Evolutionary conservation across 2,888 invertebrate genomes (phyloP).

Genomic region (Lithophane semibrunnea): DNA sequence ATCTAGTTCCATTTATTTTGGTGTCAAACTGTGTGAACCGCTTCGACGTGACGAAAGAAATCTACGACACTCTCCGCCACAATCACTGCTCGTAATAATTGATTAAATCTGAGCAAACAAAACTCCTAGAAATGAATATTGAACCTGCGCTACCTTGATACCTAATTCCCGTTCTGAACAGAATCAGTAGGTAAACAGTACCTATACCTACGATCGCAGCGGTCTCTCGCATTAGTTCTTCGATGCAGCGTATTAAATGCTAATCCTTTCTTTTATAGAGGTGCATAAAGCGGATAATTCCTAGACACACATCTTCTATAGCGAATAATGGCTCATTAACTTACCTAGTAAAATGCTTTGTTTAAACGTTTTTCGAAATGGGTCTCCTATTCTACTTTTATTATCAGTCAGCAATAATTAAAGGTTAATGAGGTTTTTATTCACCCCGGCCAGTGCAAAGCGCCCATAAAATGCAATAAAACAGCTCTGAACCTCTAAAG

Average conservation of each 20-base stretch:
- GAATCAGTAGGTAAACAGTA: neutral
- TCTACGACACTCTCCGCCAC: neutral
- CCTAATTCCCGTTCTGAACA: neutral
- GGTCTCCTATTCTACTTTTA: too few relatives aligned
- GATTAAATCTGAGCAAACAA: neutral
- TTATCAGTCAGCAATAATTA: neutral
- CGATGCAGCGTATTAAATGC: slow-evolving; percentile 18
- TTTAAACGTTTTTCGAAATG: neutral
- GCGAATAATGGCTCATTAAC: slow-evolving; percentile 28
- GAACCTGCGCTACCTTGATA: neutral
- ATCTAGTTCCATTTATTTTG: slow-evolving; percentile 27
- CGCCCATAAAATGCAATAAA: slow-evolving; percentile 4
- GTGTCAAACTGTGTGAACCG: neutral
- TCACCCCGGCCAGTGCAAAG: neutral
- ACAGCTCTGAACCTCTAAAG: neutral
- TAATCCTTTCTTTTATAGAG: slow-evolving; percentile 31
- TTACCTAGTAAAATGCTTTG: slow-evolving; percentile 7
- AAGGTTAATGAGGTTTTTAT: neutral
- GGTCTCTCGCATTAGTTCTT: slow-evolving; percentile 7
- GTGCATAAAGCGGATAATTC: slow-evolving; percentile 32
- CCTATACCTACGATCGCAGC: neutral
- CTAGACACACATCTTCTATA: slow-evolving; percentile 19
- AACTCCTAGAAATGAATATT: neutral
- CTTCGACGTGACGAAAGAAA: neutral
- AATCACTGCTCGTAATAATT: neutral